Evolutionary conservation across 2,888 invertebrate species (phyloP), one percentile per base, ranked within the genome.

Genomic region (Tachina lurida): DNA sequence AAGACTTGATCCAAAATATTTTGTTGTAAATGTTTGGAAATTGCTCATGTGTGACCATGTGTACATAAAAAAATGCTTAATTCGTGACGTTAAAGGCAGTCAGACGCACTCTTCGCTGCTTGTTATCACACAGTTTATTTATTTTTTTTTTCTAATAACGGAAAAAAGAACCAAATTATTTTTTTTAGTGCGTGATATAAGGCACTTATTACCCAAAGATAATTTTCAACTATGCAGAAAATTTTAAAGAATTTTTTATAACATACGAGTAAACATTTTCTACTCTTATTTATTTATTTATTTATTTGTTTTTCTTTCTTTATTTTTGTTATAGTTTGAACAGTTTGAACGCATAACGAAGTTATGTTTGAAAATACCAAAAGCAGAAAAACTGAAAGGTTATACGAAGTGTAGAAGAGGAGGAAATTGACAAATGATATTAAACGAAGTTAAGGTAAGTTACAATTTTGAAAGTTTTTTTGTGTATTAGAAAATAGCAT

Each of bases 181-280:
- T 62, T n/a, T 43, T 76, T 60, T 45, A 62, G 52, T 83, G 79
- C 83, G 79, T 86, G 78, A 83, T 83, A 79, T 76, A 58, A 70
- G 39, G 56, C 74, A 78, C 70, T 75, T 79, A 67, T 77, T 73
- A 60, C 58, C 60, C 41, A 77, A 67, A 82, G 60, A 58, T 58
- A 77, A 65, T 77, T 83, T 83, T 73, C 52, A 83, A 71, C 8
- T 49, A 58, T 80, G 63, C 65, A 49, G 17, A 71, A 71, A 63
- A 82, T 71, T 75, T 58, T 76, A 43, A 71, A 65, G 52, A 83
- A 82, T 74, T 68, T 70, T 70, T 78, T 75, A 82, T 78, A 86
- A 86, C 70, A 86, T 76, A 76, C 8, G 75, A 79, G 79, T 60
- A 76, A 83, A 83, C 70, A 56, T 75, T 79, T 83, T 5, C 13